Conservation (phyloP, 2,113 vertebrate species). For the Silurus glanis region DNA sequence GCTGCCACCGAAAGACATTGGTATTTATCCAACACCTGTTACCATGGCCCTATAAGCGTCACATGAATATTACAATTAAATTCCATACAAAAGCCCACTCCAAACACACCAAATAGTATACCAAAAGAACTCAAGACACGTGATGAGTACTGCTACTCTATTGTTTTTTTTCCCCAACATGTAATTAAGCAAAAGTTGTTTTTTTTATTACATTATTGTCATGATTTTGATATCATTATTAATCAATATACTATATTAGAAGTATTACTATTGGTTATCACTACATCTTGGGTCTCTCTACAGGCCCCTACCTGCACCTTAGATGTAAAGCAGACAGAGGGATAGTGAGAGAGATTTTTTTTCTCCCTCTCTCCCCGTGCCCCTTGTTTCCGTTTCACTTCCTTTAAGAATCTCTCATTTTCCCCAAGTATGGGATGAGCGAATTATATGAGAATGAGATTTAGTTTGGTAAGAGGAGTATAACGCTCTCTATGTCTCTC, state of each 20-base stretch:
- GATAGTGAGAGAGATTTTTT: conserved; percentile 52
- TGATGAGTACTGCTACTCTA: conserved; percentile 67
- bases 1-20: conserved; percentile 47
- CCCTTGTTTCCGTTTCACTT: background rate
- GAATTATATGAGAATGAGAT: conserved; percentile 43
- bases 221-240: conserved; percentile 50
- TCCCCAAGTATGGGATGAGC: conserved; percentile 1
- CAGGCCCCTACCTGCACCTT: conserved; percentile 48
- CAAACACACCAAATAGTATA: conserved; percentile 53
- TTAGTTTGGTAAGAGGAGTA: conserved; percentile 36
- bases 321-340: conserved; percentile 58
- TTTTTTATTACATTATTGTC: conserved; percentile 41
- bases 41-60: conserved; percentile 14
- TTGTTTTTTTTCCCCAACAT: conserved; percentile 51
- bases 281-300: conserved; percentile 53
- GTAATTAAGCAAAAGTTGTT: conserved; percentile 62
- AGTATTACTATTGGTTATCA: conserved; percentile 65
- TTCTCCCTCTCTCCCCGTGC: background rate
- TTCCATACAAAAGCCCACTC: conserved; percentile 50
- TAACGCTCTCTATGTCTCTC: background rate
- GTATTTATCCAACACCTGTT: conserved; percentile 34
- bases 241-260: conserved; percentile 55
- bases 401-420: background rate
- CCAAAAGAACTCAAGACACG: conserved; percentile 62
- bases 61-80: conserved; percentile 48